These are phyloP conservation scores for Plectropomus leopardus DNA, from an alignment of 2,113 vertebrate genomes.

Conservation along the genomic window DNA sequence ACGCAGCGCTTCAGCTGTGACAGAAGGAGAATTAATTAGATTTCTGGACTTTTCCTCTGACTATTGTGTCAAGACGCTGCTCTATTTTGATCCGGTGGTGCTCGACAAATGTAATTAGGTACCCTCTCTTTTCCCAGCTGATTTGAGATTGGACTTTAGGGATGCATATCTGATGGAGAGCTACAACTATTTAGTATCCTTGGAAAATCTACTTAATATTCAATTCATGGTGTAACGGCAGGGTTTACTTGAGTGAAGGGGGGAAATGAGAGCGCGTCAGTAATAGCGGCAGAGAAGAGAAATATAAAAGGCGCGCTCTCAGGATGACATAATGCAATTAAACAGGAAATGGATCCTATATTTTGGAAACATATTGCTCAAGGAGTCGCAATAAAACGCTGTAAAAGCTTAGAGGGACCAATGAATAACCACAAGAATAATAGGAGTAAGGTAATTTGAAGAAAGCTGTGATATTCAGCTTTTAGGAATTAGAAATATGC, in stretches of 20 bases:
- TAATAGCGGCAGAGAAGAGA: constrained; percentile 29
- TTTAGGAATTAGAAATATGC: background rate
- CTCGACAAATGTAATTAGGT: constrained; percentile 81
- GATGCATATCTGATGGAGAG: constrained; percentile 74
- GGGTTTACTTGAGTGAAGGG: constrained; percentile 44
- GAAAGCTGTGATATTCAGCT: background rate
- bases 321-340: constrained; percentile 36
- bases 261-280: constrained; percentile 51
- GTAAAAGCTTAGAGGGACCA: constrained; percentile 20
- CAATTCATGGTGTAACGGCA: constrained; percentile 54
- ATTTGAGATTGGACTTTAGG: constrained; percentile 77
- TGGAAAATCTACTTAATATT: constrained; percentile 63
- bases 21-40: constrained; percentile 83
- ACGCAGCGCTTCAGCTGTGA: constrained; percentile 70
- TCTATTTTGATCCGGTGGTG: constrained; percentile 79
- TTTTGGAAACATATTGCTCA: constrained; percentile 28
- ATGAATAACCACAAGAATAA: constrained; percentile 10
- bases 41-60: constrained; percentile 79
- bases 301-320: constrained; percentile 21
- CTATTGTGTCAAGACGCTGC: constrained; percentile 76
- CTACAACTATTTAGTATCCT: constrained; percentile 63
- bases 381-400: constrained; percentile 22
- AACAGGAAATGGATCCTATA: constrained; percentile 19
- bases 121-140: constrained; percentile 61
- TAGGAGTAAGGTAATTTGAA: background rate